Evolutionary conservation across 2,113 vertebrate genomes (phyloP).

Genomic region (Semnornis frantzii): DNA sequence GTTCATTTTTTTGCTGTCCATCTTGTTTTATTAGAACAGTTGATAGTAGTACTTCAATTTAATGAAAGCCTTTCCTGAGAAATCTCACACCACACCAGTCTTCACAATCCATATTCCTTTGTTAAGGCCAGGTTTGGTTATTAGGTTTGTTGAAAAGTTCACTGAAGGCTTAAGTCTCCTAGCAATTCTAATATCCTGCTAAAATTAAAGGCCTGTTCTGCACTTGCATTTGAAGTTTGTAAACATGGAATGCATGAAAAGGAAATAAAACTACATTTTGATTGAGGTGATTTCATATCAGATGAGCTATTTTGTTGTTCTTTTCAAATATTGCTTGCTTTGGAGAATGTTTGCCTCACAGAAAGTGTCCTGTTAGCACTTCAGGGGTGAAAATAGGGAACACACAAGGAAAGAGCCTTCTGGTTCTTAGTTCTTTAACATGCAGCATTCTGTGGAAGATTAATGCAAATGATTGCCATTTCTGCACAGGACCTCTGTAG

Average conservation of each 20-base stretch:
- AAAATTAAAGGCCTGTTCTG: background rate
- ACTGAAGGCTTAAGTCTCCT: background rate
- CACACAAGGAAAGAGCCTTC: background rate
- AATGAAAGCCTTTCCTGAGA: background rate
- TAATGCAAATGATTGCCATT: background rate
- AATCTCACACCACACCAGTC: background rate
- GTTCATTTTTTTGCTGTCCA: conserved; percentile 55
- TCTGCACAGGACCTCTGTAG: too few relatives aligned
- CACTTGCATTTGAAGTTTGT: background rate
- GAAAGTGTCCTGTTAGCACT: background rate
- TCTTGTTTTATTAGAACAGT: background rate
- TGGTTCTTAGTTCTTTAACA: background rate
- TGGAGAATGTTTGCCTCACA: background rate
- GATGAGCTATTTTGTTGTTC: background rate
- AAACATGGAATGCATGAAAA: background rate
- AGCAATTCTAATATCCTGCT: conserved; percentile 6
- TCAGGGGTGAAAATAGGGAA: background rate
- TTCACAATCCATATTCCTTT: background rate
- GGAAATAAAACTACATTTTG: background rate
- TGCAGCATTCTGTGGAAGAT: background rate
- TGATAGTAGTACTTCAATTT: background rate
- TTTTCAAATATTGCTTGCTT: background rate
- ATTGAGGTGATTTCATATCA: background rate
- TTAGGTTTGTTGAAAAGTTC: conserved; percentile 9
- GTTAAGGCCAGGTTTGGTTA: background rate